Conservation (phyloP, 2,797 vertebrate genomes). For the Myripristis murdjan region DNA sequence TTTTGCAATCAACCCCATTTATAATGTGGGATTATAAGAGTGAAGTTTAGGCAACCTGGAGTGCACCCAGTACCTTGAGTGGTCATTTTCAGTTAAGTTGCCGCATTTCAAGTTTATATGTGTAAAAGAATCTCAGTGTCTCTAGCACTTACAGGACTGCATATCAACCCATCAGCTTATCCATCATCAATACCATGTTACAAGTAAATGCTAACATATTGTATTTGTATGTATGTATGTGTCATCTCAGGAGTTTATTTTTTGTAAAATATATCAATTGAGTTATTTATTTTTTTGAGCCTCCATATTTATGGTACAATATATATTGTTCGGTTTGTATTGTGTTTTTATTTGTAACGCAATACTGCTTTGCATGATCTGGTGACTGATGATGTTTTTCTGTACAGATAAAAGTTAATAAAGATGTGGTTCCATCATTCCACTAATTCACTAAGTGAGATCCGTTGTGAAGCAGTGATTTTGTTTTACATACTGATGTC, state of each 20-base stretch:
- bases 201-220: conserved; percentile 76
- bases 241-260: conserved; percentile 86
- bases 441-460: conserved; percentile 75
- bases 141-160: conserved; percentile 22
- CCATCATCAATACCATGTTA: conserved; percentile 75
- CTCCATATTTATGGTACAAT: conserved; percentile 80
- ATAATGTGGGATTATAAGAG: conserved; percentile 11
- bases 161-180: conserved; percentile 72
- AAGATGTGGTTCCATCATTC: conserved; percentile 89
- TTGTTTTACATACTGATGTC: not conserved
- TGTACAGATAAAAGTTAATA: conserved; percentile 89
- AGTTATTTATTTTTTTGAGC: conserved; percentile 77
- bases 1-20: conserved; percentile 39
- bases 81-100: conserved; percentile 60
- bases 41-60: conserved; percentile 57
- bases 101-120: conserved; percentile 59
- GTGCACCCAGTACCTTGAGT: conserved; percentile 55
- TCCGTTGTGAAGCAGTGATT: conserved; percentile 20
- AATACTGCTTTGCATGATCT: conserved; percentile 92
- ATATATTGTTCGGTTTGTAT: conserved; percentile 81
- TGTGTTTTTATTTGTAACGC: conserved; percentile 85
- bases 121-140: conserved; percentile 36
- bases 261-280: conserved; percentile 78
- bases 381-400: conserved; percentile 85
- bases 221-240: conserved; percentile 75